Conservation (phyloP, 2,888 invertebrate species). For the Papilio protenor region DNA sequence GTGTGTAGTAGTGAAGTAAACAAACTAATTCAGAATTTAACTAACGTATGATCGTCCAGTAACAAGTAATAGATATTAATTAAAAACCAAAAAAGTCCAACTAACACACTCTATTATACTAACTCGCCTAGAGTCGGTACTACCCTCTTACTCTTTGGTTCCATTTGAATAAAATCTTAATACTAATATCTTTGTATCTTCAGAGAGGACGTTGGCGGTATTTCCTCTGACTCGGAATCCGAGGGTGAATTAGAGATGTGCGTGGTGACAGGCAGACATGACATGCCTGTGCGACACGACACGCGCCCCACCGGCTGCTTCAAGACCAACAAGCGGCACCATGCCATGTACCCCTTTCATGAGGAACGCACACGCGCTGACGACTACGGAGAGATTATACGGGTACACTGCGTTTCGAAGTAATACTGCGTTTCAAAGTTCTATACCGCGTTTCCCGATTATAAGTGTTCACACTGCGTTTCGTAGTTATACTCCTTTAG, state of each 20-base stretch:
- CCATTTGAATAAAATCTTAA: too few species aligned
- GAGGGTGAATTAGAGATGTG: constrained; percentile 94
- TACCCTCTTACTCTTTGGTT: too few species aligned
- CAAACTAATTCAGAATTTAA: too few species aligned
- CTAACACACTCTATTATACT: too few species aligned
- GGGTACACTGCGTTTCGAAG: constrained; percentile 62
- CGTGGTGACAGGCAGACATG: constrained; percentile 93
- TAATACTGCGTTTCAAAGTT: background rate
- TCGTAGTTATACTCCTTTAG: background rate
- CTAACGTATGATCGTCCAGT: too few species aligned
- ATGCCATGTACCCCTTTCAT: constrained; percentile 98
- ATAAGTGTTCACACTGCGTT: background rate
- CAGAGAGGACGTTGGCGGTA: constrained; percentile 88
- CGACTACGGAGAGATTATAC: constrained; percentile 98
- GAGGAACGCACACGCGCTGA: constrained; percentile 96
- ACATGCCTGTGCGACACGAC: constrained; percentile 92
- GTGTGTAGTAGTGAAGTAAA: too few species aligned
- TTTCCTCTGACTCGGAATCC: constrained; percentile 90
- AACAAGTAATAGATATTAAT: too few species aligned
- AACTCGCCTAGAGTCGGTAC: too few species aligned
- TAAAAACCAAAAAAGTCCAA: too few species aligned
- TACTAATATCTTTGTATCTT: constrained; percentile 36
- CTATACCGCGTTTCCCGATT: background rate
- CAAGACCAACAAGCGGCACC: constrained; percentile 92
- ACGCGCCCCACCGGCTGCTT: constrained; percentile 79